Conservation (phyloP, 2,113 vertebrate genomes). For the Pelecanus crispus region DNA sequence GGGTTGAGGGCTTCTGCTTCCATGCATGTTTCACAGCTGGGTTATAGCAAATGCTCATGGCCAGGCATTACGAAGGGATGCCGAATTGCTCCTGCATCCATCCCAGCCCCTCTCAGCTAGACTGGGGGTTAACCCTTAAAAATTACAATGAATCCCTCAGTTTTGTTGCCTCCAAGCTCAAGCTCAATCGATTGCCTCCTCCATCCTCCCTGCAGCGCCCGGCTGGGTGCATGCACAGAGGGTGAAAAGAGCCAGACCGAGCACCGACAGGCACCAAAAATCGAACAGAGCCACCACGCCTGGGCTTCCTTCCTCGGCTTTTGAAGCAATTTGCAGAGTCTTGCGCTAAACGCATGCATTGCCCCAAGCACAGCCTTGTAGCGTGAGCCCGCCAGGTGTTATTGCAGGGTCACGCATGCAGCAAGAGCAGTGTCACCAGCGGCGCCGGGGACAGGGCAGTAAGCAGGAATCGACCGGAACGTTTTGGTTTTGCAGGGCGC, state of each 20-base stretch:
- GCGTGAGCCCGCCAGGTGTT: neutral
- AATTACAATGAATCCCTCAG: neutral
- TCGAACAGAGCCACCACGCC: neutral
- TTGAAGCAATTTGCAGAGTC: neutral
- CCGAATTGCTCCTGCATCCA: rapidly evolving
- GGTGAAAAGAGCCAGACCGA: neutral
- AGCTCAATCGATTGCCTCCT: neutral
- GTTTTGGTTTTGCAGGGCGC: neutral
- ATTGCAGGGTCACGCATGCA: neutral
- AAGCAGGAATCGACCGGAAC: neutral
- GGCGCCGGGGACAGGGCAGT: neutral
- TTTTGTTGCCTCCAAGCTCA: neutral
- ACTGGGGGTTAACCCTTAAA: neutral
- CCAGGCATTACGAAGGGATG: neutral
- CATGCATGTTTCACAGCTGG: neutral
- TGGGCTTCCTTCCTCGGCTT: neutral
- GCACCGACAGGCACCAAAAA: rapidly evolving
- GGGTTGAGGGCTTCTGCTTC: neutral
- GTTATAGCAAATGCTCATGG: neutral
- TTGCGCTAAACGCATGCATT: neutral
- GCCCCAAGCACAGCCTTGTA: neutral
- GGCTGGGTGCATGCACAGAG: neutral
- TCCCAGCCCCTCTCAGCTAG: neutral
- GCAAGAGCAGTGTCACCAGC: neutral
- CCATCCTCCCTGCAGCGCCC: neutral